Evolutionary conservation across 2,888 invertebrate genomes (phyloP).

Genomic region (Itoplectis maculator): DNA sequence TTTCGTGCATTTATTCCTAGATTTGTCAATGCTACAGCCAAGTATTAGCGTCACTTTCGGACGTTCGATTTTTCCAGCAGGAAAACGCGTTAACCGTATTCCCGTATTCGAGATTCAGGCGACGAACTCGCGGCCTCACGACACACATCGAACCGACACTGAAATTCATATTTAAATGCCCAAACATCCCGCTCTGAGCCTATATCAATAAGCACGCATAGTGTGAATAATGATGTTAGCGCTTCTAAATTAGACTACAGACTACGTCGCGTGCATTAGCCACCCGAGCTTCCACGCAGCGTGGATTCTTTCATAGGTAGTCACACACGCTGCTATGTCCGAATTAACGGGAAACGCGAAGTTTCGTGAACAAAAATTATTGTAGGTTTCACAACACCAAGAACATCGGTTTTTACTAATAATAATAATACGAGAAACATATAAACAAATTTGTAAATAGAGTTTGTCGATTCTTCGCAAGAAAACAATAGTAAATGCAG

Average conservation of each 20-base stretch:
- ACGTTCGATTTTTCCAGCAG: not conserved
- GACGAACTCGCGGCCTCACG: not conserved
- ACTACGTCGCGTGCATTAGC: conserved; percentile 26
- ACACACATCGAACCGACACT: not conserved
- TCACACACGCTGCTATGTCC: not conserved
- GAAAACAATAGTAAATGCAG: too few species aligned
- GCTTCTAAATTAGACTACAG: conserved; percentile 36
- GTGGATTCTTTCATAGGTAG: conserved; percentile 10
- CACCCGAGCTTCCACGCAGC: not conserved
- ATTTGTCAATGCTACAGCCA: conserved; percentile 22
- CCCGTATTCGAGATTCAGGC: not conserved
- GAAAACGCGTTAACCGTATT: not conserved
- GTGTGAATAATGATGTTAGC: conserved; percentile 45
- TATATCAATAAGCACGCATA: conserved; percentile 48
- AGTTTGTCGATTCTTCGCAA: too few species aligned
- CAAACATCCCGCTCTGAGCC: conserved; percentile 33
- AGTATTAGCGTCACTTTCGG: not conserved
- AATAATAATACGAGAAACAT: too few species aligned
- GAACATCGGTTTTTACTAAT: too few species aligned
- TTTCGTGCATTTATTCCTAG: too few species aligned
- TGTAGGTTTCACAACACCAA: not conserved
- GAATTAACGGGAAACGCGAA: not conserved
- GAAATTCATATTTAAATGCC: not conserved
- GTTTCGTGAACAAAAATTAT: not conserved
- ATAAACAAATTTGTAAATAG: too few species aligned